These are phyloP conservation scores for Nesidiocoris tenuis DNA, from an alignment of 2,888 invertebrate genomes.

Conservation along the genomic window DNA sequence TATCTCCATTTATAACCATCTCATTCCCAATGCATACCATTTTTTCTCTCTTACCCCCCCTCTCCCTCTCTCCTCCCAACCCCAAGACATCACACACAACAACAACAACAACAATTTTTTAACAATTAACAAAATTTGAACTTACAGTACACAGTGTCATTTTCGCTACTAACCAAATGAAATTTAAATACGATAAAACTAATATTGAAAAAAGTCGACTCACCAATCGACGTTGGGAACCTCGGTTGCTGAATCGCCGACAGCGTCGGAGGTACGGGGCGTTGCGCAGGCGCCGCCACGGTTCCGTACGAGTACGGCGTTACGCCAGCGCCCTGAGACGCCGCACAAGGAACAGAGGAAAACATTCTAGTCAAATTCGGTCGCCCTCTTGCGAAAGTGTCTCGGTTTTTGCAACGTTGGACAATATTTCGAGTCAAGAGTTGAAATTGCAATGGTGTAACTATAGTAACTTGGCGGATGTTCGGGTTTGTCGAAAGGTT, in stretches of 20 bases:
- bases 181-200: no score
- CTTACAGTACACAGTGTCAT: no score
- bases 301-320: conserved; percentile 57
- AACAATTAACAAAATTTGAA: no score
- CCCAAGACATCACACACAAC: no score
- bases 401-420: neutral
- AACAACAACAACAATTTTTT: no score
- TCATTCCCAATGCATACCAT: no score
- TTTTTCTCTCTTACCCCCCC: no score
- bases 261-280: conserved; percentile 55
- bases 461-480: neutral
- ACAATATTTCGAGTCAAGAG: neutral
- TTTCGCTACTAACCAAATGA: no score
- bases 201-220: conserved; percentile 1
- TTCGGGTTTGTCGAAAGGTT: neutral
- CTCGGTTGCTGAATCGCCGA: conserved; percentile 53
- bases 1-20: no score
- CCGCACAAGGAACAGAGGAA: neutral
- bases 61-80: no score
- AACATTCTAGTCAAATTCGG: neutral
- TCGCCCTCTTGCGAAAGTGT: neutral
- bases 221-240: conserved; percentile 42
- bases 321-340: conserved; percentile 49
- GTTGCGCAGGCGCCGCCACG: conserved; percentile 55
- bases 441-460: neutral